Conservation (phyloP, 2,113 vertebrate species). For the Caloenas nicobarica region DNA sequence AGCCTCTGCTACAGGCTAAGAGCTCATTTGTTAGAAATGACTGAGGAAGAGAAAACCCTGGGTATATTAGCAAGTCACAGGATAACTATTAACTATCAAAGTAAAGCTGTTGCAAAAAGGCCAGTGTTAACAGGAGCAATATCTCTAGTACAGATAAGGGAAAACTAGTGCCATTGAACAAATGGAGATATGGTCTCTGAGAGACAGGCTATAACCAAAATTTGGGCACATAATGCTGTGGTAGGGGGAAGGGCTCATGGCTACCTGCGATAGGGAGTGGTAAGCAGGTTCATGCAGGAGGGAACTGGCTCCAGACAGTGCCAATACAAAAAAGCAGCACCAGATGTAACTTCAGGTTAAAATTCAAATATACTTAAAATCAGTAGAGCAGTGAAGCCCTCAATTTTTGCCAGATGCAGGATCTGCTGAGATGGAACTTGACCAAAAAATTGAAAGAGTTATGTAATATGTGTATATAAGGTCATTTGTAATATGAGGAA, state of each 20-base stretch:
- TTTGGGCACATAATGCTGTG: neutral
- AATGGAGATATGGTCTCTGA: neutral
- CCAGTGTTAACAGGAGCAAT: neutral
- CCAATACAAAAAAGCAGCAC: neutral
- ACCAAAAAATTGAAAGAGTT: neutral
- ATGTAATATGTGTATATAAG: neutral
- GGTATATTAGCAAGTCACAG: slow-evolving; percentile 5
- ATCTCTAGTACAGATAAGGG: neutral
- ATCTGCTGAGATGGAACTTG: neutral
- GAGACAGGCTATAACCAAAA: neutral
- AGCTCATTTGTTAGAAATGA: slow-evolving; percentile 42
- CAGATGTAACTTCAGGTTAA: neutral
- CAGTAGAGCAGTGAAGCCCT: neutral
- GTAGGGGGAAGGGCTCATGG: rapidly evolving
- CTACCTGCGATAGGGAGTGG: neutral
- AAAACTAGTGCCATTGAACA: neutral
- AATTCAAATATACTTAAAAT: neutral
- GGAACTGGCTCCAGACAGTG: neutral
- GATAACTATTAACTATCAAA: slow-evolving; percentile 13
- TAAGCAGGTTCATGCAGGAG: neutral
- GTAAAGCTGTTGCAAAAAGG: neutral
- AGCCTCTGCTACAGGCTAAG: slow-evolving; percentile 5
- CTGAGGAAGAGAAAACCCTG: slow-evolving; percentile 23
- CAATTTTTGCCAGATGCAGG: neutral
- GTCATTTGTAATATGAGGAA: neutral